Conservation (phyloP, 2,113 vertebrate genomes). For the Indicator maculatus region DNA sequence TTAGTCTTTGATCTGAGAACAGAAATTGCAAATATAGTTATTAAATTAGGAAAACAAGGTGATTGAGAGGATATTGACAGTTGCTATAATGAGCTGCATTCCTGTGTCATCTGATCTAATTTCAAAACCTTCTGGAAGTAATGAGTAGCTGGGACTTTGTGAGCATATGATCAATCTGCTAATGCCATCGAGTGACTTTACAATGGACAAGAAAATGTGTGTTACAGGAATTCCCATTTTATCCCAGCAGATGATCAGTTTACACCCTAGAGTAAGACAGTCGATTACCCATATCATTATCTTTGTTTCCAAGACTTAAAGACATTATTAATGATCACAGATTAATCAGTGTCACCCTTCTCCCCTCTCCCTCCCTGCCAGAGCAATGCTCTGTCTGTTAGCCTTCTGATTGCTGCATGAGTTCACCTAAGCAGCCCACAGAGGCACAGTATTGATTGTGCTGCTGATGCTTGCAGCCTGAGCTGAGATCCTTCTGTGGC, state of each 20-base stretch:
- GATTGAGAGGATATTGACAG: constrained; percentile 12
- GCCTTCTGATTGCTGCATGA: neutral
- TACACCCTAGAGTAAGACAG: neutral
- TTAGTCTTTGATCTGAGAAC: neutral
- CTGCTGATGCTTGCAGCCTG: neutral
- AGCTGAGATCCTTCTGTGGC: neutral
- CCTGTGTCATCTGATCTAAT: neutral
- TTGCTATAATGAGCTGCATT: neutral
- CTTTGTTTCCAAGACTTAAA: constrained; percentile 20
- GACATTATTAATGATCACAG: neutral
- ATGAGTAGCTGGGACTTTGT: neutral
- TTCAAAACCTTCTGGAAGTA: constrained; percentile 33
- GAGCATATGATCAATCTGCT: constrained; percentile 18
- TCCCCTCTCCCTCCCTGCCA: neutral
- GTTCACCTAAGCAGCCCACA: neutral
- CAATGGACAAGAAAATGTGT: constrained; percentile 31
- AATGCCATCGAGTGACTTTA: constrained; percentile 27
- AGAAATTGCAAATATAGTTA: neutral
- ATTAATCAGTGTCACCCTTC: constrained; percentile 41
- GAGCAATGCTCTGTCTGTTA: neutral
- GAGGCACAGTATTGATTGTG: constrained; percentile 4
- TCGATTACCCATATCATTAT: constrained; percentile 36
- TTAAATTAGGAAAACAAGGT: neutral
- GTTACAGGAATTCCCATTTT: constrained; percentile 41
- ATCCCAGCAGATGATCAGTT: constrained; percentile 33